Conservation (phyloP, 2,113 vertebrate genomes). For the Nyctibius bracteatus region DNA sequence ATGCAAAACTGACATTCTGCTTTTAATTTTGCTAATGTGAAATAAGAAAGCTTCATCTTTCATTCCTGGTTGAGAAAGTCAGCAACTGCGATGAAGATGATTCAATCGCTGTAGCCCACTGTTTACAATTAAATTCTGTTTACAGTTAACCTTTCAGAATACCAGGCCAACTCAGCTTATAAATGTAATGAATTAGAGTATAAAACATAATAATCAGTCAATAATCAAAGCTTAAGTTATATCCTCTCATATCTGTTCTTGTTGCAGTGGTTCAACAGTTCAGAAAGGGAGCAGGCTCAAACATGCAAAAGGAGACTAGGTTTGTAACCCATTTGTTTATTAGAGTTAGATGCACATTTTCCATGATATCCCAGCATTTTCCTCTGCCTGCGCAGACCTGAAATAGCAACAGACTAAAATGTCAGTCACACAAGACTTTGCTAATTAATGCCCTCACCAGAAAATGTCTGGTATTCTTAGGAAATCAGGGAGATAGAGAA, state of each 20-base stretch:
- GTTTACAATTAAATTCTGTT: neutral
- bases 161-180: neutral
- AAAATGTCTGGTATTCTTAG: neutral
- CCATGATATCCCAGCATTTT: neutral
- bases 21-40: neutral
- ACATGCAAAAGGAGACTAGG: neutral
- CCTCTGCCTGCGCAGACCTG: neutral
- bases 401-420: neutral
- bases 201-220: neutral
- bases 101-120: neutral
- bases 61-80: neutral
- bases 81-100: neutral
- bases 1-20: neutral
- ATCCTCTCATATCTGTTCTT: neutral
- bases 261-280: neutral
- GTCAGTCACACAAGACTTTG: neutral
- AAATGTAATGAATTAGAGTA: neutral
- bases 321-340: neutral
- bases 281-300: neutral
- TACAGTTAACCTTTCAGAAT: neutral
- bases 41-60: neutral
- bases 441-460: neutral
- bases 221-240: neutral
- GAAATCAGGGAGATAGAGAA: neutral
- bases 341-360: neutral